phyloP scores from a whole-genome alignment of 1,140 invertebrate species.

The Chrysopa pallens region DNA sequence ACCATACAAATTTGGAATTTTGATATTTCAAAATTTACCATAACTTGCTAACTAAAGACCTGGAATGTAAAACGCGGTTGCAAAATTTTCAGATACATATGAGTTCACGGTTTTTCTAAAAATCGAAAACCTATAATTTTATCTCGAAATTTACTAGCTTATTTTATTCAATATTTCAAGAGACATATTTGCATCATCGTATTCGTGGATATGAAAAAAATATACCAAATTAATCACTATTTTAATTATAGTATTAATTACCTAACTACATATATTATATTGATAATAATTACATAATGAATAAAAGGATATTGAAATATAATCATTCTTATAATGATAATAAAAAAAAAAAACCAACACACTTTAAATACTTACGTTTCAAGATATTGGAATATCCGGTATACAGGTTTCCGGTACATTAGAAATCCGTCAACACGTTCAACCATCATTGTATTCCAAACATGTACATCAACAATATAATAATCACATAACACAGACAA shows the following conservation, averaged over 20 bases:
- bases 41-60: too few relatives aligned
- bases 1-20: too few relatives aligned
- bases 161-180: too few relatives aligned
- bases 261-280: not conserved
- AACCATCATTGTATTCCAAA: slow-evolving; percentile 22
- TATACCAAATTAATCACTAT: not conserved
- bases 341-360: not conserved
- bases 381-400: slow-evolving; percentile 54
- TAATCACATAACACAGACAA: not conserved
- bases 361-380: slow-evolving; percentile 35
- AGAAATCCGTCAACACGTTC: slow-evolving; percentile 47
- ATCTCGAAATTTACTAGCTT: too few relatives aligned
- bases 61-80: too few relatives aligned
- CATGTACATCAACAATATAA: not conserved
- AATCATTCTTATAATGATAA: not conserved
- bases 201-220: not conserved
- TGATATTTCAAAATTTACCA: too few relatives aligned
- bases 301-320: not conserved
- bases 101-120: too few relatives aligned
- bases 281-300: not conserved
- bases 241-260: not conserved
- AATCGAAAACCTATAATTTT: too few relatives aligned
- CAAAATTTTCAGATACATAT: too few relatives aligned
- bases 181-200: too few relatives aligned
- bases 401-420: slow-evolving; percentile 50